Percentiles rank a stretch among this genome's conserved stretches.
phyloP scores from a whole-genome alignment of 2,113 vertebrate species.

The Perognathus longimembris region DNA sequence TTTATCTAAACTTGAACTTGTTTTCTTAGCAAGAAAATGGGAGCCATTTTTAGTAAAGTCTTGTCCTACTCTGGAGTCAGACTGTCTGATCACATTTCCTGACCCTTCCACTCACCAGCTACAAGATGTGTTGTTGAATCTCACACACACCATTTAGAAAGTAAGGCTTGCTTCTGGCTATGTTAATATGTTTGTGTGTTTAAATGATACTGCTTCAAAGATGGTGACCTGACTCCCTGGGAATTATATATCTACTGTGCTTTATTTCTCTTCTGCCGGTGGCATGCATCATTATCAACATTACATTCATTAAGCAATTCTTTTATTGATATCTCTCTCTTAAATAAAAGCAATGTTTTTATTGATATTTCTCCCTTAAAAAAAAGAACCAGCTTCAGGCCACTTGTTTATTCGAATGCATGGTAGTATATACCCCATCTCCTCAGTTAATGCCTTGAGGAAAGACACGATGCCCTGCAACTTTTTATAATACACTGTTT shows the following conservation, averaged over 20 bases:
- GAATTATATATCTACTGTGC: neutral
- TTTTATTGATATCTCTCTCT: constrained; percentile 17
- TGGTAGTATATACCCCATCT: neutral
- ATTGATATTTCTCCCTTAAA: neutral
- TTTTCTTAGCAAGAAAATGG: neutral
- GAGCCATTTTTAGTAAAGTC: neutral
- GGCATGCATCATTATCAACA: neutral
- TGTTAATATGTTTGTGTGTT: neutral
- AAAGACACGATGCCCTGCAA: too few species aligned
- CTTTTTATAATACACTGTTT: too few species aligned
- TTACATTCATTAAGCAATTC: neutral
- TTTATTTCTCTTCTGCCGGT: neutral
- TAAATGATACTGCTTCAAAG: constrained; percentile 1
- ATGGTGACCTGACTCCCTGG: neutral
- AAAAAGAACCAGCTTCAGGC: neutral
- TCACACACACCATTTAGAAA: neutral
- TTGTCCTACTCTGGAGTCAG: neutral
- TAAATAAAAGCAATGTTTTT: too few species aligned
- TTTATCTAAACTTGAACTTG: neutral
- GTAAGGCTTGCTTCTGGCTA: neutral
- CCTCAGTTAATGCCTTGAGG: neutral
- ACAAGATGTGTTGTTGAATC: neutral
- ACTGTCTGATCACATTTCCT: neutral
- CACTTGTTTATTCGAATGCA: neutral
- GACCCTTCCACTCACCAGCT: neutral